phyloP scores from a whole-genome alignment of 2,888 invertebrate species.

The Folsomia manolachei region DNA sequence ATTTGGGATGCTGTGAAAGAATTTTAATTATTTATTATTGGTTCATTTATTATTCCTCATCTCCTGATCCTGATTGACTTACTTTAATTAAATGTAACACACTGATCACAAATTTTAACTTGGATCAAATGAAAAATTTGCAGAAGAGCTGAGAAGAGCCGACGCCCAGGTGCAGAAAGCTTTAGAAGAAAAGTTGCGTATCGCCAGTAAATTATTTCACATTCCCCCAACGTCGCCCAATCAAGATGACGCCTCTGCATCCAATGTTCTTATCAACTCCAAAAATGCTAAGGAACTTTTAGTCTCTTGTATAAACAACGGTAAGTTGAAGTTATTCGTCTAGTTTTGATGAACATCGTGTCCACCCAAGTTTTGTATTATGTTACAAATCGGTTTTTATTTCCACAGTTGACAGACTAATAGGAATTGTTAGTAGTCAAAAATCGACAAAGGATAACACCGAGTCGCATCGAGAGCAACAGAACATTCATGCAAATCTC shows the following conservation, averaged over 20 bases:
- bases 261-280: slow-evolving; percentile 58
- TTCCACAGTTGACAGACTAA: slow-evolving; percentile 48
- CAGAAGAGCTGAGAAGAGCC: slow-evolving; percentile 71
- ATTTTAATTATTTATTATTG: slow-evolving; percentile 11
- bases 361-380: no score
- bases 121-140: slow-evolving; percentile 42
- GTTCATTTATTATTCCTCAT: no score
- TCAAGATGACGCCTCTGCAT: slow-evolving; percentile 8
- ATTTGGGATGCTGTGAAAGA: no score
- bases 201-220: slow-evolving; percentile 73
- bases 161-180: slow-evolving; percentile 69
- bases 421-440: slow-evolving; percentile 43
- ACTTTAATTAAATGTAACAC: not conserved
- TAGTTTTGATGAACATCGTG: not conserved
- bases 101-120: not conserved
- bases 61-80: not conserved
- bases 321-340: slow-evolving; percentile 53
- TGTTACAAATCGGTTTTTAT: no score
- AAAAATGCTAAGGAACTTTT: slow-evolving; percentile 69
- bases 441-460: slow-evolving; percentile 51
- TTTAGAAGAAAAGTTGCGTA: slow-evolving; percentile 68
- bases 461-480: slow-evolving; percentile 55
- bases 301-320: slow-evolving; percentile 68
- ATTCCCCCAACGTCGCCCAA: slow-evolving; percentile 59
- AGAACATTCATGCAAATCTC: slow-evolving; percentile 64